phyloP scores from a whole-genome alignment of 2,888 invertebrate species.

The Apantesis nais region DNA sequence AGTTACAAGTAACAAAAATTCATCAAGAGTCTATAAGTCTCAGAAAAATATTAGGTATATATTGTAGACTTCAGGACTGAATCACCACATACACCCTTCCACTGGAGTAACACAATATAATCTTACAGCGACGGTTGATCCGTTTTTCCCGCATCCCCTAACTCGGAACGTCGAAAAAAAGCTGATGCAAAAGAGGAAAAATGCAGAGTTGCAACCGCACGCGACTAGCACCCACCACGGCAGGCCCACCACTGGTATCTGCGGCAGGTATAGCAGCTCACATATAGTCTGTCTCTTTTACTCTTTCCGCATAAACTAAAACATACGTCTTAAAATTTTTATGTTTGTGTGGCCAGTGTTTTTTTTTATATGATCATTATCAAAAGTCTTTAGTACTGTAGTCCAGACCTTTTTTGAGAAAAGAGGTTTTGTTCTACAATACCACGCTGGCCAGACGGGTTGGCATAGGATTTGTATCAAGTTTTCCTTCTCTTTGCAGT shows the following conservation, averaged over 20 bases:
- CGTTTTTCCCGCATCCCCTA: conserved; percentile 98
- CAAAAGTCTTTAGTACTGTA: not conserved
- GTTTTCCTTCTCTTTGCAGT: not conserved
- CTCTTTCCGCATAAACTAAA: not conserved
- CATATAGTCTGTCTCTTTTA: not conserved
- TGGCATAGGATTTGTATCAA: not conserved
- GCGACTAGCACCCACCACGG: conserved; percentile 74
- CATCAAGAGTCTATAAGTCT: not conserved
- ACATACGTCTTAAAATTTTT: not conserved
- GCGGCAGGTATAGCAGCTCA: conserved; percentile 45
- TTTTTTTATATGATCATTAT: not conserved
- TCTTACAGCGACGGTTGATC: conserved; percentile 98
- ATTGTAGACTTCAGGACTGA: conserved; percentile 29
- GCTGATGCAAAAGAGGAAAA: conserved; percentile 86
- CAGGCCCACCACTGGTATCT: conserved; percentile 77
- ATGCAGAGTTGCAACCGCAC: conserved; percentile 85
- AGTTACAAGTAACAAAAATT: not conserved
- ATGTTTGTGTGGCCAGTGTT: not conserved
- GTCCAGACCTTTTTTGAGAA: not conserved
- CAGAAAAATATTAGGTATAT: not conserved
- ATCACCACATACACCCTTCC: conserved; percentile 43
- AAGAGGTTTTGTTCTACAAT: not conserved
- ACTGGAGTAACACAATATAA: conserved; percentile 34
- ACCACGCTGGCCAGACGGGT: not conserved
- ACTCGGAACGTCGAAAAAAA: conserved; percentile 90